Conservation (phyloP, 35 echinoderm and acorn worm species). For the Heliocidaris erythrogramma region DNA sequence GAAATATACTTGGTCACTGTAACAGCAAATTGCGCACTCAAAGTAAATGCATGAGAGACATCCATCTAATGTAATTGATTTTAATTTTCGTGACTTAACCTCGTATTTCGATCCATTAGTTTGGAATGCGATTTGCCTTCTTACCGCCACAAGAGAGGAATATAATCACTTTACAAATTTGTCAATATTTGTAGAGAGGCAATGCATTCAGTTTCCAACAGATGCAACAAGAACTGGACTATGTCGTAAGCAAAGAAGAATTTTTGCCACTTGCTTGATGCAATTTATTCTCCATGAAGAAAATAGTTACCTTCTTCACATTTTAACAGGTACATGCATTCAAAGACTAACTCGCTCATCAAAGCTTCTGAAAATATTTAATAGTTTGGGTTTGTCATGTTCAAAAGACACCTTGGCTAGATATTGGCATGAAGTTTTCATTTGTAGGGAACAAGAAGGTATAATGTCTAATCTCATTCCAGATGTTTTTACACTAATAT, state of each 20-base stretch:
- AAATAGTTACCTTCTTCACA: slow-evolving; percentile 59
- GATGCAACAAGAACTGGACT: not conserved
- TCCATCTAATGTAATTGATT: no score
- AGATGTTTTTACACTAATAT: slow-evolving; percentile 52
- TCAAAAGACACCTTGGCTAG: slow-evolving; percentile 57
- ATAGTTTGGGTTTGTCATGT: slow-evolving; percentile 49
- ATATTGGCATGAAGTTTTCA: slow-evolving; percentile 26
- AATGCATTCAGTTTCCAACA: not conserved
- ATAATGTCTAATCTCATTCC: not conserved
- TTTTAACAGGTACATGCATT: slow-evolving; percentile 47
- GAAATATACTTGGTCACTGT: not conserved
- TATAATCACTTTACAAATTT: no score
- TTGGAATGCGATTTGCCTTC: no score
- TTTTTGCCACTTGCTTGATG: not conserved
- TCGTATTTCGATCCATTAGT: no score
- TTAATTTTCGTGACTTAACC: no score
- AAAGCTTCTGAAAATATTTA: slow-evolving; percentile 51
- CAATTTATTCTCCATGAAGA: slow-evolving; percentile 59
- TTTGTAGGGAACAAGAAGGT: not conserved
- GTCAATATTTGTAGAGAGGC: no score
- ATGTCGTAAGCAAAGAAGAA: not conserved
- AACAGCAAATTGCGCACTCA: not conserved
- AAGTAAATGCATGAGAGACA: no score
- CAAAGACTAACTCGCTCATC: slow-evolving; percentile 55
- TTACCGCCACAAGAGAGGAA: no score